Conservation (phyloP, 2,888 invertebrate genomes). For the Mimas tiliae region DNA sequence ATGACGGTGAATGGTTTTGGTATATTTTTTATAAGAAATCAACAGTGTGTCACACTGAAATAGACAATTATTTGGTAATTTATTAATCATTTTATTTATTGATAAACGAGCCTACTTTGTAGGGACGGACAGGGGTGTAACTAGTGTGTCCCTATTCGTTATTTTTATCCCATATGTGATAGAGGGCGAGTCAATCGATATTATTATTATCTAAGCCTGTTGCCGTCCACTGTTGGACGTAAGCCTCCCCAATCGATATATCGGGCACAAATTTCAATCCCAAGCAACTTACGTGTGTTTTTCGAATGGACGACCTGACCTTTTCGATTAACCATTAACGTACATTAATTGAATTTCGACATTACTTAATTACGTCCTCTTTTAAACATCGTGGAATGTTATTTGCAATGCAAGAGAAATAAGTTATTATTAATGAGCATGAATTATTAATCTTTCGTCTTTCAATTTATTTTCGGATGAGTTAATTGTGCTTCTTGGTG, state of each 20-base stretch:
- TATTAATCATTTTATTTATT: too few relatives aligned
- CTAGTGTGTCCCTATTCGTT: too few relatives aligned
- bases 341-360: background rate
- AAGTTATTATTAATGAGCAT: background rate
- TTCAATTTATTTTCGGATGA: background rate
- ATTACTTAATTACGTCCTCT: background rate
- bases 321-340: background rate
- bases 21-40: background rate
- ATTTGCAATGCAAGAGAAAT: background rate
- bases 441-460: background rate
- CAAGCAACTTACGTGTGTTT: too few relatives aligned
- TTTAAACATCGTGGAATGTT: background rate
- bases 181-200: too few relatives aligned
- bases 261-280: background rate
- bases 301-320: too few relatives aligned
- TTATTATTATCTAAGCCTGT: too few relatives aligned
- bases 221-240: too few relatives aligned
- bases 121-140: too few relatives aligned
- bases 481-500: background rate
- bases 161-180: too few relatives aligned
- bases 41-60: background rate
- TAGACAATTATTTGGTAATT: background rate
- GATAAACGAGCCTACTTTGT: too few relatives aligned
- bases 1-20: slow-evolving; percentile 11
- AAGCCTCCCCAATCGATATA: background rate